These are phyloP conservation scores for Eueides isabella DNA, from an alignment of 1,140 invertebrate species.

Conservation along the genomic window DNA sequence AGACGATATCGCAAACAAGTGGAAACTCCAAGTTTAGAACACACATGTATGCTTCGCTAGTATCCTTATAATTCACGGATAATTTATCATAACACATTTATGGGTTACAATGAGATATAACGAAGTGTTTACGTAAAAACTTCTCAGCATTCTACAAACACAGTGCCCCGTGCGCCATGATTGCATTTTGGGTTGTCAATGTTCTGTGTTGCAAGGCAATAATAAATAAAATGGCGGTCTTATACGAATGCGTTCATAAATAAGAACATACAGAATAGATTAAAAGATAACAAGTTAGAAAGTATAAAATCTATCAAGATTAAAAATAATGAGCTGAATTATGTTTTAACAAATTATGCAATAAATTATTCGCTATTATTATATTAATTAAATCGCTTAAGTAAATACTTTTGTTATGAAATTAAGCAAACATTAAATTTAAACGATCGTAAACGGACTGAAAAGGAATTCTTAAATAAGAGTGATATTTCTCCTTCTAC, in stretches of 20 bases:
- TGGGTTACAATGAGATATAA: constrained; percentile 73
- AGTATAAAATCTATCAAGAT: background rate
- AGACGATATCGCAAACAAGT: constrained; percentile 74
- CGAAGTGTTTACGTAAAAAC: constrained; percentile 83
- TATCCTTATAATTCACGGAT: constrained; percentile 64
- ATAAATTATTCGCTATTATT: too few species aligned
- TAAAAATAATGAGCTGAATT: background rate
- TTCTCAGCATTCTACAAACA: constrained; percentile 82
- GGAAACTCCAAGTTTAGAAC: constrained; percentile 70
- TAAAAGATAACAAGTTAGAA: constrained; percentile 3
- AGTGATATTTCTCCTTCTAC: too few species aligned
- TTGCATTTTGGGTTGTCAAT: constrained; percentile 83
- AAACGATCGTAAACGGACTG: too few species aligned
- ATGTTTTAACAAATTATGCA: background rate
- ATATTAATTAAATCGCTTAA: too few species aligned
- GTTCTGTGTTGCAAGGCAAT: constrained; percentile 71
- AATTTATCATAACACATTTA: constrained; percentile 76
- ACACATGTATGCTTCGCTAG: constrained; percentile 77
- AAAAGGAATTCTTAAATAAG: too few species aligned
- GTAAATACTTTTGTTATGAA: too few species aligned
- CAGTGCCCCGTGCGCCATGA: constrained; percentile 82
- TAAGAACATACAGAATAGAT: background rate
- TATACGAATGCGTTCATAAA: constrained; percentile 60
- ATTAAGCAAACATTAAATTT: too few species aligned
- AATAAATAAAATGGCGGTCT: constrained; percentile 75